These are phyloP conservation scores for Sturnus vulgaris DNA, from an alignment of 2,113 vertebrate species.

Conservation along the genomic window DNA sequence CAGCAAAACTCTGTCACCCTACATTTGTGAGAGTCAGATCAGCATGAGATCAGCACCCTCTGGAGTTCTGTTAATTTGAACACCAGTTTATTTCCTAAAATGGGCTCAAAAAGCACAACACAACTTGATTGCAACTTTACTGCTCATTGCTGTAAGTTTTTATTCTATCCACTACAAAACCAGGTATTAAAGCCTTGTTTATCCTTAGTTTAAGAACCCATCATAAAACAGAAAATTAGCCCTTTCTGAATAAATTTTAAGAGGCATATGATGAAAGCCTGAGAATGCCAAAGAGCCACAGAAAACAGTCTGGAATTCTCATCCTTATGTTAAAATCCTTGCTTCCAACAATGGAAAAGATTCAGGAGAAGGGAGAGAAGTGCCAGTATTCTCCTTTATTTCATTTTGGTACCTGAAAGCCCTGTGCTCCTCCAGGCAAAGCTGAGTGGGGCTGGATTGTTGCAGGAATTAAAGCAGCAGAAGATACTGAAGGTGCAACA, in stretches of 20 bases:
- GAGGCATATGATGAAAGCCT: background rate
- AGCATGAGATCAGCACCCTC: background rate
- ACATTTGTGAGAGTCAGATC: background rate
- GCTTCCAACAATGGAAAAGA: background rate
- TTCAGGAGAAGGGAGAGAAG: background rate
- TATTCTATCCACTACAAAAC: background rate
- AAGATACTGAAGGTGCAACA: constrained; percentile 59
- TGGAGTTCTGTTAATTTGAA: background rate
- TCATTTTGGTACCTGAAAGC: constrained; percentile 83
- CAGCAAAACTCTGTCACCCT: background rate
- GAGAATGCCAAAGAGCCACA: background rate
- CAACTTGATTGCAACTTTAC: accelerated
- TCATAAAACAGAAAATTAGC: background rate
- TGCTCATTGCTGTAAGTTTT: background rate
- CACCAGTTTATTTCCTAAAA: background rate
- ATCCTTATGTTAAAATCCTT: background rate
- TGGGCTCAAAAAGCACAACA: background rate
- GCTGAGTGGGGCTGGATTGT: constrained; percentile 73
- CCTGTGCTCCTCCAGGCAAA: constrained; percentile 73
- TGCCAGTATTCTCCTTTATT: background rate
- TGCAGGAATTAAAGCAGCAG: constrained; percentile 81
- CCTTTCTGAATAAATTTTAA: background rate
- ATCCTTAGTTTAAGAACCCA: background rate
- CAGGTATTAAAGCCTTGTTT: background rate
- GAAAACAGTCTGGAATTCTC: background rate